Base-by-base conservation (phyloP, 2,797 vertebrate genomes). In the Odontamblyopus rebecca region DNA sequence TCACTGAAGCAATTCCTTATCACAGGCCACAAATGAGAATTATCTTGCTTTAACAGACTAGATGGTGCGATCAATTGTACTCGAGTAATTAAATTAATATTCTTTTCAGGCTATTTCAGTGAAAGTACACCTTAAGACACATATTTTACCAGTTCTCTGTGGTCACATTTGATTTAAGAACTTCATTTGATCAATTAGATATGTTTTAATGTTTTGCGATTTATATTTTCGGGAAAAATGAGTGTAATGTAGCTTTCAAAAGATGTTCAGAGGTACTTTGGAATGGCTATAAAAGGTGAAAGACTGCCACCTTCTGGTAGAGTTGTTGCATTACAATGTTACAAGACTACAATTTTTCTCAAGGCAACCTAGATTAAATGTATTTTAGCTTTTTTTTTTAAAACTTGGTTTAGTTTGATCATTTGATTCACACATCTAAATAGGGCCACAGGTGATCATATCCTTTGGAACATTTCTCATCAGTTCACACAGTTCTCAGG, bases 231-330 rank as follows among this genome's bases (percentile, higher is more conserved):
- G 70, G 51, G 2, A 0, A 53, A 15, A 57, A 7, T 82, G 69
- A 68, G 68, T 69, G 50, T 69, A 62, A 48, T 66, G 38, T 64
- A 53, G 62, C 69, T 86, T 85, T 71, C 8, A 74, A 50, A 66
- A 59, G 30, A 53, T 73, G 56, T 30, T 73, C 56, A 50, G 18
- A 50, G 72, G 38, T 23, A 70, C 9, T 15, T 19, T 19, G 19
- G 16, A 2, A 56, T 6, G n/a, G 19, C 32, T 75, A 88, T 61
- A 77, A 51, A 78, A 87, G 81, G 91, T 81, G 74, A 78, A 27
- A 83, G 82, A 91, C 83, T 84, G 89, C 88, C 91, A 87, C 85
- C 91, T 64, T 70, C 74, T 92, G 92, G 89, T 69, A 11, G 18
- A 73, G 35, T 0, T 8, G 68, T 4, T 13, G 18, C 71, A 87